Percentiles rank a stretch among this genome's conserved stretches.
Conservation (phyloP, 2,113 vertebrate genomes). For the Electrona antarctica region DNA sequence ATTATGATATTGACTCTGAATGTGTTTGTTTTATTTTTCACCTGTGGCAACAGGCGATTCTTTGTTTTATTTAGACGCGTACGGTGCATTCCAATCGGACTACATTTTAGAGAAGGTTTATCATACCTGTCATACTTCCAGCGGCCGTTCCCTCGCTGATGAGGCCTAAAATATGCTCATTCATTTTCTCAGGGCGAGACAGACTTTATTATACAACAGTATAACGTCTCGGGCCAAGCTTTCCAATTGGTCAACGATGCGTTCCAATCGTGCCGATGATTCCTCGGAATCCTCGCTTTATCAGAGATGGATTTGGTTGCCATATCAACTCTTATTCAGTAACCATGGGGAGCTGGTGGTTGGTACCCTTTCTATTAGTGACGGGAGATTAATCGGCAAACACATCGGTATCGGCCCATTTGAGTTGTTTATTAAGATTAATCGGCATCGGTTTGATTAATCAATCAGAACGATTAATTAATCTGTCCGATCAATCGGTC, state of each 20-base stretch:
- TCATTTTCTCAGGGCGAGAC: no score
- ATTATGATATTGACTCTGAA: background rate
- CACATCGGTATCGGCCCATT: no score
- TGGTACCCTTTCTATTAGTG: conserved; percentile 12
- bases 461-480: no score
- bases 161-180: background rate
- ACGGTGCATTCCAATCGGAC: conserved; percentile 13
- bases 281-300: no score
- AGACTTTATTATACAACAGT: no score
- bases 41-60: conserved; percentile 37
- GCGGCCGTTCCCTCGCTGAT: background rate
- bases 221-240: background rate
- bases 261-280: background rate
- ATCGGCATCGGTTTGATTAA: no score
- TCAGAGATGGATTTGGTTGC: no score
- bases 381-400: no score
- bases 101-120: conserved; percentile 22
- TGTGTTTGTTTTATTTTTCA: conserved; percentile 40
- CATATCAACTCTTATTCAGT: background rate
- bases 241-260: background rate
- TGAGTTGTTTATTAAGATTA: no score
- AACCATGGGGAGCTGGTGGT: background rate
- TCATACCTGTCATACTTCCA: background rate
- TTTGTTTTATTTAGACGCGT: conserved; percentile 32
- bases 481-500: no score